A percentile compares a stretch with the other conserved stretches of the same genome.
Evolutionary conservation across 2,113 vertebrate species (phyloP).

Genomic region (Otis tarda): DNA sequence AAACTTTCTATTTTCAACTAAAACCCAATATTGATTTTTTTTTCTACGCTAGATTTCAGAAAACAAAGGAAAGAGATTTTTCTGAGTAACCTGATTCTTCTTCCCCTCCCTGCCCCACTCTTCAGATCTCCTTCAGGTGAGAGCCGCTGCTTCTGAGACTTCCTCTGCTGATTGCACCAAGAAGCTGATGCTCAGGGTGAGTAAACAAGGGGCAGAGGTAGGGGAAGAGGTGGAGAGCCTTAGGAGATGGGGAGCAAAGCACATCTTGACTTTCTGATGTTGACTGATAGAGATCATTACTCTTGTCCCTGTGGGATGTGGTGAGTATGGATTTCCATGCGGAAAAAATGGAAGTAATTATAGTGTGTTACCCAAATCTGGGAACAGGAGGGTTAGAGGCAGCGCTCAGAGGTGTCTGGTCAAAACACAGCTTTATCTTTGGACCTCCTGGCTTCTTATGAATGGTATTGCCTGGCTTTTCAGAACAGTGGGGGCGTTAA

Average conservation of each 20-base stretch:
- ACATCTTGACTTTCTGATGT: not conserved
- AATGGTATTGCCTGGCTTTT: not conserved
- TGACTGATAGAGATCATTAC: not conserved
- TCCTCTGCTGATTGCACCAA: not conserved
- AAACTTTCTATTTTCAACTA: not conserved
- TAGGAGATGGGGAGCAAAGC: not conserved
- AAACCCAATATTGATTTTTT: not conserved
- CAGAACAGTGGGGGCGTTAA: not conserved
- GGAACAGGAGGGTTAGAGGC: not conserved
- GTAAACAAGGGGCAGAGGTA: not conserved
- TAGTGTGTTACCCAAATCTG: not conserved
- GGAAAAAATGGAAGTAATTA: not conserved
- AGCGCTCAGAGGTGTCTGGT: not conserved
- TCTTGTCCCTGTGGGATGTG: not conserved
- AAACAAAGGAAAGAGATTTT: not conserved
- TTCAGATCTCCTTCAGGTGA: not conserved
- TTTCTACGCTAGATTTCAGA: not conserved
- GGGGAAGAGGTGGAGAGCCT: not conserved
- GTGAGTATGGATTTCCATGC: not conserved
- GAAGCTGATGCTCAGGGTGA: not conserved
- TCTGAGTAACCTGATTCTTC: not conserved
- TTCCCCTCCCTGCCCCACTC: accelerated
- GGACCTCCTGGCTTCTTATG: not conserved
- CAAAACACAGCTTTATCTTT: not conserved
- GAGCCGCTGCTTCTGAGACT: not conserved